Base-by-base conservation (phyloP, 35 echinoderm and acorn worm genomes). In the Amphiura filiformis region DNA sequence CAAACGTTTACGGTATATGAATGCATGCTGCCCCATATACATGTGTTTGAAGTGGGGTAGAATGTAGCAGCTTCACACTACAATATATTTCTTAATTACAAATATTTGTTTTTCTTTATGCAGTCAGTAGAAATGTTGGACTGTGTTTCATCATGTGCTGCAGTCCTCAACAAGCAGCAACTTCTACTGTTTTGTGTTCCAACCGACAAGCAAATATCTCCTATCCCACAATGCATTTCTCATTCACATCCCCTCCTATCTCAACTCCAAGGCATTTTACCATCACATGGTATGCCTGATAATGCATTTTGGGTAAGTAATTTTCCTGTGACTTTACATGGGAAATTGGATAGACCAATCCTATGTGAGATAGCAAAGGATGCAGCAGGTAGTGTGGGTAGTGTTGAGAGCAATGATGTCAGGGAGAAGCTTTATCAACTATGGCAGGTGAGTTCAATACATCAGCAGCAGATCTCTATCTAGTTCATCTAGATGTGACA, bases 281-380 rank as follows among this genome's bases (percentile, higher is more conserved):
- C 85, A 28, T 61, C 70, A n/a, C 88, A 97, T 31, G 88, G 87
- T 2, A n/a, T 90, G 39, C 95, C 95, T 0, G 95, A 93, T 34
- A 1, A n/a, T 14, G 38, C 88, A 0, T 82, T 81, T 18, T 38
- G 34, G 33, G 20, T 97, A 0, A 38, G 88, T 13, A 70, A 56
- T 4, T 41, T 93, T 23, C 95, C 95, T 12, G 35, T 97, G 38
- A 97, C 95, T 0, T 57, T 35, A 37, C 95, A 97, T 82, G 95
- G 95, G 12, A 97, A 97, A 34, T 70, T 97, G 31, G 90, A 97
- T 85, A 37, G 39, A 0, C 56, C 22, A 3, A 35, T 31, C 35
- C 88, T 93, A 0, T 61, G 79, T 32, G 30, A 83, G 61, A n/a
- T 81, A 13, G 80, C 65, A 31, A 39, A 85, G 39, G 78, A 56